Conservation (phyloP, 2,888 invertebrate genomes). For the Acanthopleura granulata region DNA sequence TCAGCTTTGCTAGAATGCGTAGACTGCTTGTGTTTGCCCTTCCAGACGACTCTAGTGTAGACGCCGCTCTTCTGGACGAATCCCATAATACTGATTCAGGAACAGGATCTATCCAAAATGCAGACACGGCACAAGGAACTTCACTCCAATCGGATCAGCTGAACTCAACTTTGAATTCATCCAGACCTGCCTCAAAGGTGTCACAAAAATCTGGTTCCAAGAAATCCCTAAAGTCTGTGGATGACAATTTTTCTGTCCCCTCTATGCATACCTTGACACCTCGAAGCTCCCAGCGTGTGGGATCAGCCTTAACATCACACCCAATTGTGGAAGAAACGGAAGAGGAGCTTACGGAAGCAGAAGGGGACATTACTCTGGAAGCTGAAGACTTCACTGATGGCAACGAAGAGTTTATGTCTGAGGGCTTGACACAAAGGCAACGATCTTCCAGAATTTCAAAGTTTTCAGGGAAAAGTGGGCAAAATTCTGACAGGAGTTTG, state of each 20-base stretch:
- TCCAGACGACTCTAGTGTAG: slow-evolving; percentile 1
- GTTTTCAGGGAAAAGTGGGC: background rate
- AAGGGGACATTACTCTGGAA: background rate
- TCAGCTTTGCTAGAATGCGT: too few species aligned
- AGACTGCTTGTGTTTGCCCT: background rate
- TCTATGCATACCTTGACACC: background rate
- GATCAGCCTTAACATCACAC: background rate
- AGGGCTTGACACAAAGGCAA: background rate
- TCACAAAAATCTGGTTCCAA: too few species aligned
- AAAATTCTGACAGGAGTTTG: too few species aligned
- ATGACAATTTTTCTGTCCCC: background rate
- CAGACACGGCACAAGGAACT: background rate
- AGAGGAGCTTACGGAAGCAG: background rate
- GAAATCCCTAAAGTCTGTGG: background rate
- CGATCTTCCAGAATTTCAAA: background rate
- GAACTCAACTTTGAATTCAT: too few species aligned
- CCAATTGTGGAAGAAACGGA: background rate
- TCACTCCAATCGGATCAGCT: background rate
- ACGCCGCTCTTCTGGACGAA: background rate
- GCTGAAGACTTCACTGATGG: background rate
- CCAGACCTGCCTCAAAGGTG: too few species aligned
- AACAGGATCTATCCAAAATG: background rate
- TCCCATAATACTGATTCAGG: background rate
- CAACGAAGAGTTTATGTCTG: background rate
- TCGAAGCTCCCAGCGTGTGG: background rate